A percentile compares a stretch with the other conserved stretches of the same genome.
These are phyloP conservation scores for Ridgeia piscesae DNA, from an alignment of 1,140 invertebrate genomes.

Conservation along the genomic window DNA sequence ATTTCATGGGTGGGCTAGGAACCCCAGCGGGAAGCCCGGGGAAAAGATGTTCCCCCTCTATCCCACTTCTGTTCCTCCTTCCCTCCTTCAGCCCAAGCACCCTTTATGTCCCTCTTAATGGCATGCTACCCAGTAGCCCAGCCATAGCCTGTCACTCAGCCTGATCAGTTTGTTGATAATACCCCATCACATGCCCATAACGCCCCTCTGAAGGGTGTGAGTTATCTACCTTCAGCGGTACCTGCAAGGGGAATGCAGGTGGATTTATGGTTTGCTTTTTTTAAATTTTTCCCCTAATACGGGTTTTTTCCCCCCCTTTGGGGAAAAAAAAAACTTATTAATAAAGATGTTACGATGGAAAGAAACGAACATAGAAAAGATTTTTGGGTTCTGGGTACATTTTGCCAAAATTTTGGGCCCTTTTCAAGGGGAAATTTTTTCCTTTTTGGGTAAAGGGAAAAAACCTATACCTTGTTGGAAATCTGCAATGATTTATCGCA, in stretches of 20 bases:
- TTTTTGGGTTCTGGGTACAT: too few relatives aligned
- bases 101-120: background rate
- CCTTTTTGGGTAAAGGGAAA: background rate
- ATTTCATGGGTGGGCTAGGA: background rate
- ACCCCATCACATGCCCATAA: background rate
- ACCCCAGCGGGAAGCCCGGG: background rate
- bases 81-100: background rate
- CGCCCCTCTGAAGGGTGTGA: background rate
- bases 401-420: background rate
- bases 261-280: background rate
- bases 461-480: too few relatives aligned
- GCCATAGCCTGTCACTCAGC: background rate
- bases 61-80: background rate
- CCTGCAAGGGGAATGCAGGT: background rate
- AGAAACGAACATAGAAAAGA: too few relatives aligned
- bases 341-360: too few relatives aligned
- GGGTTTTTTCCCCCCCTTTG: background rate
- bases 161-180: slow-evolving; percentile 6
- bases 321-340: background rate
- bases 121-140: background rate
- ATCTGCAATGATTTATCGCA: too few relatives aligned
- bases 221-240: background rate
- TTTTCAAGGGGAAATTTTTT: background rate
- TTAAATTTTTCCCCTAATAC: background rate
- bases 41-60: background rate